Base-by-base conservation (phyloP, 2,888 invertebrate species). In the Thera britannica region DNA sequence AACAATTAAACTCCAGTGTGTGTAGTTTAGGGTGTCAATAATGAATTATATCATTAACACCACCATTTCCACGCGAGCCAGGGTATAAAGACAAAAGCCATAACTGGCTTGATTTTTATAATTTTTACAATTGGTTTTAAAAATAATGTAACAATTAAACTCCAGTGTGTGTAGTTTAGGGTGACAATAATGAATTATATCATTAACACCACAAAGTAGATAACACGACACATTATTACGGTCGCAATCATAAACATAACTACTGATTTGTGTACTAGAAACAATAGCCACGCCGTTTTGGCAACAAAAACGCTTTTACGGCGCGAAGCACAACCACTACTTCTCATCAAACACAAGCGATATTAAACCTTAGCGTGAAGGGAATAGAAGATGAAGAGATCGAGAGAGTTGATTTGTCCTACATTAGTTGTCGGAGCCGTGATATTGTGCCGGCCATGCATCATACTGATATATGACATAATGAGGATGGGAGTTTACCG, bases 401-500 rank as follows among this genome's bases (percentile, higher is more conserved):
- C 3, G 35, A 48, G 8, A 11, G 23, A 11, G 55, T 68, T 36
- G 49, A 68, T 68, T 74, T 76, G 72, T 52, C 23, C 69, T 76
- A 77, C 81, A 79, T 83, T 83, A 82, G 81, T 80, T 75, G 75
- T 73, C 64, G 65, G 78, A 77, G 72, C 76, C 74, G 79, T 79
- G 74, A 79, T 81, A 79, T 80, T 78, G 78, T 71, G 73, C 73
- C 68, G 71, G 70, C 70, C 76, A 79, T 83, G 78, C 76, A 81
- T 84, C 84, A 83, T 72, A 58, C 77, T 83, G 84, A 82, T 84
- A 76, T 83, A 84, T 79, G 81, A 79, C 79, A 76, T 83, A 83
- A 83, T 83, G 82, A 82, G 81, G 75, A 79, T 76, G 79, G 80
- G 75, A 79, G 76, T 77, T 78, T 77, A 75, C 70, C 74, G 75